These are phyloP conservation scores for Cliona cf. orientalis DNA, from an alignment of 37 sponge, comb jelly and placozoan species.

Conservation along the genomic window DNA sequence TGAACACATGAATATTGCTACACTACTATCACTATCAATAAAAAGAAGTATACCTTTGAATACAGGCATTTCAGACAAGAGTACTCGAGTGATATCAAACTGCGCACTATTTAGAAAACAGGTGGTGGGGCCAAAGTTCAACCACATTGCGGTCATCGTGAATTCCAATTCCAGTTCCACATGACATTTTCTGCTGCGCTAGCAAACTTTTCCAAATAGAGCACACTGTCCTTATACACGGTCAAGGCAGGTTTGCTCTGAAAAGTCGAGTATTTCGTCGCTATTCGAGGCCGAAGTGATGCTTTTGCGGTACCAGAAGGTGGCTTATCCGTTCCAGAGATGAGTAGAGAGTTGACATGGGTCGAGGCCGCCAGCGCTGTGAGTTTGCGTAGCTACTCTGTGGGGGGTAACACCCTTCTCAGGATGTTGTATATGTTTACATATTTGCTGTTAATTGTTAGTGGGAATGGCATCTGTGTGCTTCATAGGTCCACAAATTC, in stretches of 20 bases:
- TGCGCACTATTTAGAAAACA: no score
- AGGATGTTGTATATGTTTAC: neutral
- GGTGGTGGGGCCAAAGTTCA: constrained; percentile 5
- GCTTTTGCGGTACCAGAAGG: neutral
- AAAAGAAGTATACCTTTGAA: constrained; percentile 11
- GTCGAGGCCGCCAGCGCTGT: constrained; percentile 22
- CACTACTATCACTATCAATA: no score
- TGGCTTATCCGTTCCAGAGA: neutral
- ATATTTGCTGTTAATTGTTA: neutral
- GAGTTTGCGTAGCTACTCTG: neutral
- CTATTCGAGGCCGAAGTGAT: neutral
- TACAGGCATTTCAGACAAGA: constrained; percentile 7
- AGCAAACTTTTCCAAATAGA: constrained; percentile 8
- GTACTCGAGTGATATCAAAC: neutral
- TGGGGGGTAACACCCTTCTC: neutral
- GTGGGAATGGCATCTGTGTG: no score
- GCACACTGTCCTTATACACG: neutral
- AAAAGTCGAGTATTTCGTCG: neutral
- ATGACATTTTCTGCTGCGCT: neutral
- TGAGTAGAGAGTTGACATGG: constrained; percentile 10
- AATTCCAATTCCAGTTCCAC: neutral
- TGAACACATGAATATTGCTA: no score
- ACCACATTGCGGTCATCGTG: neutral
- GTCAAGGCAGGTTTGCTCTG: neutral
- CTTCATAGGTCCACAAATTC: no score